phyloP scores from a whole-genome alignment of 2,888 invertebrate genomes.

The Alitta virens region DNA sequence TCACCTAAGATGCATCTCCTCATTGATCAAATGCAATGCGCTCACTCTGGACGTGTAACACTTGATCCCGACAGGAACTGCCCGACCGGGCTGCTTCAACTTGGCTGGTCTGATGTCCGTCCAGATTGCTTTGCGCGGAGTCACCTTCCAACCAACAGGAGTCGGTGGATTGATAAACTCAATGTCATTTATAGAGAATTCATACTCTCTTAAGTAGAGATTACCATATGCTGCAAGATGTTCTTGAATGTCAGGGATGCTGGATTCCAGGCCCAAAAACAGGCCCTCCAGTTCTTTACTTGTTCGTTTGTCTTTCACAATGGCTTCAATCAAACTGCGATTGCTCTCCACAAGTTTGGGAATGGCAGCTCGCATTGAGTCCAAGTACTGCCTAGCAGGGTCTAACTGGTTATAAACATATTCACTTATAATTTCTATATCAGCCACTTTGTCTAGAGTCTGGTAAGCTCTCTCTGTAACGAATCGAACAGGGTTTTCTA shows the following conservation, averaged over 20 bases:
- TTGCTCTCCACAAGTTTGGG: slow-evolving; percentile 23
- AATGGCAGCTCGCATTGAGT: slow-evolving; percentile 19
- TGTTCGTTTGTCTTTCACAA: slow-evolving; percentile 22
- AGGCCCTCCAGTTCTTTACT: slow-evolving; percentile 17
- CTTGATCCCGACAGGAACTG: slow-evolving; percentile 16
- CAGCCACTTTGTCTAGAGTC: slow-evolving; percentile 18
- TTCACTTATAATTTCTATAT: slow-evolving; percentile 16
- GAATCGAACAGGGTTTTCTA: slow-evolving; percentile 22
- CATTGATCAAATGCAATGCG: slow-evolving; percentile 16
- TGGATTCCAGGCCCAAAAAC: slow-evolving; percentile 12
- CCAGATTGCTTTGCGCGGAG: slow-evolving; percentile 17
- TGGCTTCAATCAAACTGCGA: slow-evolving; percentile 19
- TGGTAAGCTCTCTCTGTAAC: slow-evolving; percentile 4
- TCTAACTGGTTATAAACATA: slow-evolving; percentile 24
- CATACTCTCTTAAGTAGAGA: slow-evolving; percentile 19
- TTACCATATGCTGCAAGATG: slow-evolving; percentile 22
- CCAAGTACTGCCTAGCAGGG: slow-evolving; percentile 18
- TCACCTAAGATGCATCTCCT: slow-evolving; percentile 23
- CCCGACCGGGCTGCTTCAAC: slow-evolving; percentile 10
- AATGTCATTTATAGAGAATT: slow-evolving; percentile 15
- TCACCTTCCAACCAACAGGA: slow-evolving; percentile 5
- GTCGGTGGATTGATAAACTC: slow-evolving; percentile 4
- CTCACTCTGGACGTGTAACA: slow-evolving; percentile 18
- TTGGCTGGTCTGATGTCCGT: slow-evolving; percentile 12
- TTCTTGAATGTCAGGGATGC: slow-evolving; percentile 21